Conservation (phyloP, 2,888 invertebrate genomes). For the Rotaria macrura region DNA sequence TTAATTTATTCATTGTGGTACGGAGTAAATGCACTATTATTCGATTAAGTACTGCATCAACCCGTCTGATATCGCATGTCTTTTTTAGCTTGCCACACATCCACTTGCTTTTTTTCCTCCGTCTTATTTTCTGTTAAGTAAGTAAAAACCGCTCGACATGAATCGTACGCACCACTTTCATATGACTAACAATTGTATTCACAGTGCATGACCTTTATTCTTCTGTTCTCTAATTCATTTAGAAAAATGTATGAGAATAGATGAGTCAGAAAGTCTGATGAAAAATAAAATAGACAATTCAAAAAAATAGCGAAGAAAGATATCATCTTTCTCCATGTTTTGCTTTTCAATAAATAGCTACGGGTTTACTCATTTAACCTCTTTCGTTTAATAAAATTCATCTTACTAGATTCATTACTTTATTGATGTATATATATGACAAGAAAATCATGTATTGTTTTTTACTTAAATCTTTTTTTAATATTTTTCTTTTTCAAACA, state of each 20-base stretch:
- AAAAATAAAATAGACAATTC: background rate
- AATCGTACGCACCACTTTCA: background rate
- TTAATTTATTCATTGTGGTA: too few relatives aligned
- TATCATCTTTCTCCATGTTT: background rate
- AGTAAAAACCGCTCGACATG: background rate
- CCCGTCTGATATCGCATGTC: background rate
- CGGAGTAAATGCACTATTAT: too few relatives aligned
- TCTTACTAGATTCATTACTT: background rate
- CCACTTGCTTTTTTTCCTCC: background rate
- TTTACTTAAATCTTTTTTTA: background rate
- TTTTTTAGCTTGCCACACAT: background rate
- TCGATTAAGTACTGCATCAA: background rate
- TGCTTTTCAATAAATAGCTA: background rate
- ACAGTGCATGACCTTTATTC: background rate
- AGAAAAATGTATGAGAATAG: background rate
- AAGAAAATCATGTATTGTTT: background rate
- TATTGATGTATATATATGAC: background rate
- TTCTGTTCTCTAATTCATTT: background rate
- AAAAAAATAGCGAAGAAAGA: background rate
- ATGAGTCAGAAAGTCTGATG: background rate
- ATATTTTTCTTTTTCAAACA: background rate
- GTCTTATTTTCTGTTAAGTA: background rate
- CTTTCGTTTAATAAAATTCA: background rate
- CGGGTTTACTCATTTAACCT: background rate
- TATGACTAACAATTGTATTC: background rate